Conservation (phyloP, 2,888 invertebrate species). For the Margaritifera margaritifera region DNA sequence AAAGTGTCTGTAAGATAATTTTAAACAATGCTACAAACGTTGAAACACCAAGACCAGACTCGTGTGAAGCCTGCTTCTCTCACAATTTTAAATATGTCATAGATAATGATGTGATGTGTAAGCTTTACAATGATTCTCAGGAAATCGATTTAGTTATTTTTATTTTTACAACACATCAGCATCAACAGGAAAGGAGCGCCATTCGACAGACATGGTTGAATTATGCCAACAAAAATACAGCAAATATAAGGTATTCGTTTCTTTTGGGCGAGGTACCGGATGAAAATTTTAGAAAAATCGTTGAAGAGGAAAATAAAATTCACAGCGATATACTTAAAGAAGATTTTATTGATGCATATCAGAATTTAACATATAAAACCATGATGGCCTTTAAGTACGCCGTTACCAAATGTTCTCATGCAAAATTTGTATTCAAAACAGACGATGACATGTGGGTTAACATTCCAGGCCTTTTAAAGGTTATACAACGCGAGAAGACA, state of each 20-base stretch:
- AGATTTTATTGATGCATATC: slow-evolving; percentile 39
- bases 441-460: slow-evolving; percentile 62
- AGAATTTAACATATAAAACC: slow-evolving; percentile 42
- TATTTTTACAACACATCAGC: slow-evolving; percentile 26
- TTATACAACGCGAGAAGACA: slow-evolving; percentile 9
- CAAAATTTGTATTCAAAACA: slow-evolving; percentile 39
- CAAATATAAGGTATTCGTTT: slow-evolving; percentile 33
- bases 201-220: slow-evolving; percentile 38
- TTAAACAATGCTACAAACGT: too few relatives aligned
- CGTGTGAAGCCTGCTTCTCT: slow-evolving; percentile 31
- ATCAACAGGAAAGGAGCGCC: slow-evolving; percentile 23
- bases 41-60: slow-evolving; percentile 5
- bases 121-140: background rate
- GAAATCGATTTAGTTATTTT: slow-evolving; percentile 31
- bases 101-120: slow-evolving; percentile 33
- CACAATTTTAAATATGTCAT: slow-evolving; percentile 39
- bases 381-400: slow-evolving; percentile 46
- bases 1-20: too few relatives aligned
- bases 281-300: background rate
- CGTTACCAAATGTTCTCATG: slow-evolving; percentile 27
- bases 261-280: slow-evolving; percentile 25
- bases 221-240: slow-evolving; percentile 27
- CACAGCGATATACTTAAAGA: slow-evolving; percentile 39
- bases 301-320: slow-evolving; percentile 22
- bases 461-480: slow-evolving; percentile 23